Base-by-base conservation (phyloP, 1,140 invertebrate species). In the Carposina sasakii region DNA sequence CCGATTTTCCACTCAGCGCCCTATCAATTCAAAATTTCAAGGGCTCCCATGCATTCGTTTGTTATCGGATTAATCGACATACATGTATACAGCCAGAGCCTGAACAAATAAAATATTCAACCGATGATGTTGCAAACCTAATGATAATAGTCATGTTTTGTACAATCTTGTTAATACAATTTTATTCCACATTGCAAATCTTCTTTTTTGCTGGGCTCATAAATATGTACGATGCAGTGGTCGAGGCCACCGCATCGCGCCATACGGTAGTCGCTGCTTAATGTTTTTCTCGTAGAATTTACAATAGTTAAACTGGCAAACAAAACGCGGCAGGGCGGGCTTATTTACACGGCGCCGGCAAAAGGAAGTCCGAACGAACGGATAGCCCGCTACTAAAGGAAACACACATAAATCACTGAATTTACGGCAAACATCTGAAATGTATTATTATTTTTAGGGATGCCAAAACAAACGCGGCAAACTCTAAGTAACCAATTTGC, bases 361-460 rank as follows among this genome's bases (percentile, higher is more conserved):
- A 69, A 69, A 74, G 68, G 76, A 75, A 79, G 67, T 76, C 58
- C 70, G 57, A 66, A 49, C 52, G 53, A 70, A 59, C 67, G 70
- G 68, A 74, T 63, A 61, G 63, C 50, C 57, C 60, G 61, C 59
- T 48, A 52, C 40, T 46, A 60, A 67, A 54, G 71, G 62, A 74
- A 76, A 71, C 66, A 55, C 60, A 68, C 66, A 68, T 76, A 76
- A 81, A 81, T 81, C 76, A 73, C 59, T 47, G 56, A 69, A 73
- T 75, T 71, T 58, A 73, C 70, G 65, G 64, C 63, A 63, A 74
- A 63, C 64, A 60, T 64, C 60, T 70, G 58, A 71, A 71, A 71
- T 64, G 53, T 70, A 68, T 70, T 67, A 71, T 68, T 71, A 56
- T 59, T 69, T 63, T n/a, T n/a, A n/a, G n/a, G n/a, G n/a, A n/a